Conservation (phyloP, 2,888 invertebrate species). For the Ditylenchus weischeri region DNA sequence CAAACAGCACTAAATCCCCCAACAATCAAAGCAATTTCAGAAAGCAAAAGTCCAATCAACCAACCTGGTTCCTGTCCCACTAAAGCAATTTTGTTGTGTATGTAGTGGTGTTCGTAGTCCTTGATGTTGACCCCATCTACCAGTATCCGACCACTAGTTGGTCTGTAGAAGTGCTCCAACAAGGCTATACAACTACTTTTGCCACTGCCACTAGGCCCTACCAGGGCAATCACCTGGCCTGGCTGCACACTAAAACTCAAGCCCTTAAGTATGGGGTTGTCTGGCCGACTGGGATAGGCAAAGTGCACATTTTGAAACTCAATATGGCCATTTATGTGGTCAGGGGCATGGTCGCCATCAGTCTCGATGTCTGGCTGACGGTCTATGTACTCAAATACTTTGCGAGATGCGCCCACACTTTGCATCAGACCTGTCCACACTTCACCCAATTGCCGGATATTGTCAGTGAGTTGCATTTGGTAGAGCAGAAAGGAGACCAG, state of each 20-base stretch:
- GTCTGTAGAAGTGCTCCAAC: slow-evolving; percentile 62
- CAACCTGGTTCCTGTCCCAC: slow-evolving; percentile 62
- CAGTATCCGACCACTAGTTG: slow-evolving; percentile 58
- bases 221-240: slow-evolving; percentile 62
- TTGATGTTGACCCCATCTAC: slow-evolving; percentile 60
- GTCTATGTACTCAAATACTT: slow-evolving; percentile 61
- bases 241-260: slow-evolving; percentile 59
- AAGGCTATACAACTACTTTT: slow-evolving; percentile 62
- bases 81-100: slow-evolving; percentile 60
- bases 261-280: slow-evolving; percentile 71
- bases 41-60: neutral
- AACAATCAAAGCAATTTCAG: too few relatives aligned
- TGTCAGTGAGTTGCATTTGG: slow-evolving; percentile 61
- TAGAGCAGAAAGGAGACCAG: slow-evolving; percentile 62
- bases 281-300: slow-evolving; percentile 77
- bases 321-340: slow-evolving; percentile 66
- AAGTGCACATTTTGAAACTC: slow-evolving; percentile 74
- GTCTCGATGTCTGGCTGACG: slow-evolving; percentile 39
- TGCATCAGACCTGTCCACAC: slow-evolving; percentile 63
- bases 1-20: slow-evolving; percentile 57
- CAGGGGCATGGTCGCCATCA: slow-evolving; percentile 33
- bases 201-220: slow-evolving; percentile 58
- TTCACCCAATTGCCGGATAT: slow-evolving; percentile 59
- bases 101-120: slow-evolving; percentile 61
- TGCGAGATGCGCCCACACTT: slow-evolving; percentile 61